phyloP scores from a whole-genome alignment of 2,797 vertebrate species.

The Anguilla megastoma region DNA sequence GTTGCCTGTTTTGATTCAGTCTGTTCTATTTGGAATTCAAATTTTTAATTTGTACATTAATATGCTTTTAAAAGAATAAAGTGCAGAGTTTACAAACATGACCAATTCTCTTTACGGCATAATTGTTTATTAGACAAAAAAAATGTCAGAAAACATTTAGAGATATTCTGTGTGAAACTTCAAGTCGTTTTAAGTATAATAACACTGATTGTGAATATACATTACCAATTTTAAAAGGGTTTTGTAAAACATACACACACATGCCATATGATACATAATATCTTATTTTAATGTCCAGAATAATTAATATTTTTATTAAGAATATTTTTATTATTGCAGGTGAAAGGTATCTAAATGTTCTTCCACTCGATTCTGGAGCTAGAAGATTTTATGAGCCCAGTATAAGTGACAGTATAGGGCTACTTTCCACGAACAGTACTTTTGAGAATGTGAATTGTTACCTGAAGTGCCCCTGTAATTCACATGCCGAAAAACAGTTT shows the following conservation, averaged over 20 bases:
- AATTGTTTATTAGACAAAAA: neutral
- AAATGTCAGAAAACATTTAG: neutral
- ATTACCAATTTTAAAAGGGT: neutral
- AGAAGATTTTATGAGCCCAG: neutral
- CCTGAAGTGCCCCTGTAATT: conserved; percentile 30
- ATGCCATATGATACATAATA: neutral
- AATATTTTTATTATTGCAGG: neutral
- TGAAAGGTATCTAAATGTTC: neutral
- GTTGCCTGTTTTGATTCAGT: neutral
- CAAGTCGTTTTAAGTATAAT: neutral
- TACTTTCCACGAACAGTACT: neutral
- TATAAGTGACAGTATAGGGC: neutral
- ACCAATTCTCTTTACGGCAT: neutral
- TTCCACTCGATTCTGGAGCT: neutral
- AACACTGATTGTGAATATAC: neutral
- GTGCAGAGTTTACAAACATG: neutral
- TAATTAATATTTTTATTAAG: neutral
- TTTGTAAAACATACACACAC: neutral
- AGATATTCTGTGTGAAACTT: neutral
- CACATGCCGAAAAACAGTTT: conserved; percentile 14
- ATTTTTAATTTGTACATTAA: neutral
- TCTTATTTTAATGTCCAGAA: neutral
- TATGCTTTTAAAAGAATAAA: neutral
- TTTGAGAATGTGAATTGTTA: neutral
- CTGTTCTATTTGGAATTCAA: neutral